Evolutionary conservation across 2,113 vertebrate species (phyloP).

Genomic region (Petaurus breviceps): DNA sequence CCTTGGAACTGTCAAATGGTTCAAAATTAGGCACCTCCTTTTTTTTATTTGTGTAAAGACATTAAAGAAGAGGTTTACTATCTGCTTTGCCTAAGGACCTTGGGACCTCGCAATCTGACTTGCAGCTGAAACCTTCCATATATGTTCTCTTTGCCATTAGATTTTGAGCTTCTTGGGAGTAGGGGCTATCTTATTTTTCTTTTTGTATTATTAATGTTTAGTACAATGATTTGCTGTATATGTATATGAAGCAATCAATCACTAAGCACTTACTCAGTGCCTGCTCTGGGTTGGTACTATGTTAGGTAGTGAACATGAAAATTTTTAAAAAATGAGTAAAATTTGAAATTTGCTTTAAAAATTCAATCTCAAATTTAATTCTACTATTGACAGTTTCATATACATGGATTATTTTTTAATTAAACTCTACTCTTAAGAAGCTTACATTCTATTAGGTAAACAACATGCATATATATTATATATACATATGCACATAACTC

Average conservation of each 20-base stretch:
- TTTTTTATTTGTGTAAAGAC: background rate
- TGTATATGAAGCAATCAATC: background rate
- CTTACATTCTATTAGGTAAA: background rate
- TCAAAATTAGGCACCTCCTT: background rate
- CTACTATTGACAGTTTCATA: too few relatives aligned
- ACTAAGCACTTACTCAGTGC: background rate
- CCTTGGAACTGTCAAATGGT: background rate
- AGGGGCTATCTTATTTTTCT: too few relatives aligned
- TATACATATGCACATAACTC: too few relatives aligned
- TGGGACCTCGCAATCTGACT: background rate
- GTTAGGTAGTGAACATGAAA: background rate
- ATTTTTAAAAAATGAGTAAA: too few relatives aligned
- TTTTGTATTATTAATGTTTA: too few relatives aligned
- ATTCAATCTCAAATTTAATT: too few relatives aligned
- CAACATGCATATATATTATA: too few relatives aligned
- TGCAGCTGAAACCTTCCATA: background rate
- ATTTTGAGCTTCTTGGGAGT: background rate
- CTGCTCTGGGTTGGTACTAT: background rate
- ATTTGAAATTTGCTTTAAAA: too few relatives aligned
- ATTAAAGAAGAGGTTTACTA: background rate
- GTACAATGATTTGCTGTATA: too few relatives aligned
- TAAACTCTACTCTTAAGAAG: background rate
- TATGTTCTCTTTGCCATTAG: background rate
- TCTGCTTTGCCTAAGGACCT: background rate
- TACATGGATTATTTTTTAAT: background rate